phyloP scores from a whole-genome alignment of 2,797 vertebrate species.

The Intellagama lesueurii region DNA sequence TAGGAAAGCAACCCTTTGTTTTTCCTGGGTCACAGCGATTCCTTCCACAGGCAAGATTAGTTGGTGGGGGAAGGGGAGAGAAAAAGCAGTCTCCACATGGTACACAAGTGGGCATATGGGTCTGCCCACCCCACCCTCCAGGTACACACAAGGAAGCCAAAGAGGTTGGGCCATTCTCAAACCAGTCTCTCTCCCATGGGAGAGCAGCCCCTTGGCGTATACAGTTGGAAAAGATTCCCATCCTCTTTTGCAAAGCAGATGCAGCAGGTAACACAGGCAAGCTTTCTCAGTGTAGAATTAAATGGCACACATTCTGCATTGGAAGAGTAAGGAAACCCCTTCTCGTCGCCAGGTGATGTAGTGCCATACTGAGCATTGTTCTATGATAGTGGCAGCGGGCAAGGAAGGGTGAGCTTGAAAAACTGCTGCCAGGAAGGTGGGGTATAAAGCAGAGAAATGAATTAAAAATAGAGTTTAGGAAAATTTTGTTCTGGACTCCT shows the following conservation, averaged over 20 bases:
- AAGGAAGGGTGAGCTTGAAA: too few relatives aligned
- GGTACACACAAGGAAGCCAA: too few relatives aligned
- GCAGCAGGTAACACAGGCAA: not conserved
- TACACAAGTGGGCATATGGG: not conserved
- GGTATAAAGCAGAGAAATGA: too few relatives aligned
- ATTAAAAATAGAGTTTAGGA: not conserved
- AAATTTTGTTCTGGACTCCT: too few relatives aligned
- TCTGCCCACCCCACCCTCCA: not conserved
- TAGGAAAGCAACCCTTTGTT: not conserved
- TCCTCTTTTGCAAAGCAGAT: not conserved
- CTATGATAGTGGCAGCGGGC: not conserved
- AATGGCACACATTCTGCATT: conserved; percentile 17
- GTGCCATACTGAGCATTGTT: not conserved
- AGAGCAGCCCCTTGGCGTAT: not conserved
- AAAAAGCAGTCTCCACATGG: too few relatives aligned
- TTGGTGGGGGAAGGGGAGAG: too few relatives aligned
- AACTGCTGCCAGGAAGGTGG: too few relatives aligned
- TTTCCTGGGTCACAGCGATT: not conserved
- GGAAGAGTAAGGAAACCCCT: not conserved
- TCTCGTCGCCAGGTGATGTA: not conserved
- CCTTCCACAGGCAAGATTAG: not conserved
- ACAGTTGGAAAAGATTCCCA: not conserved
- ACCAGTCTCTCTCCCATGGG: not conserved
- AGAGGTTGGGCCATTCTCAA: too few relatives aligned
- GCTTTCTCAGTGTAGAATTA: not conserved